phyloP scores from a whole-genome alignment of 2,113 vertebrate genomes.

The Callithrix jacchus region DNA sequence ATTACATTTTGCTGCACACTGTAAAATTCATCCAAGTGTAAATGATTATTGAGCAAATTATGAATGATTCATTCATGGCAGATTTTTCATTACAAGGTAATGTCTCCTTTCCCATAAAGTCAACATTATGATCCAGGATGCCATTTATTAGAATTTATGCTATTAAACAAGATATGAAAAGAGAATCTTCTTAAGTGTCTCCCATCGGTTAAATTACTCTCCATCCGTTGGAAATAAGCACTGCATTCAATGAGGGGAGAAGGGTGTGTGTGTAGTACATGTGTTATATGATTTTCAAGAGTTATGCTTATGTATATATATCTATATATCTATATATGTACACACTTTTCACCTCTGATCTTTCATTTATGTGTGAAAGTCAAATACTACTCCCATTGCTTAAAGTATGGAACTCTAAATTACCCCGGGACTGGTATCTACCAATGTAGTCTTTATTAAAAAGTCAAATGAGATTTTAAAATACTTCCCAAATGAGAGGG shows the following conservation, averaged over 20 bases:
- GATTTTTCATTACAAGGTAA: constrained; percentile 78
- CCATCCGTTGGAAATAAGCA: not conserved
- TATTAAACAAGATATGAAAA: constrained; percentile 61
- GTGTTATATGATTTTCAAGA: not conserved
- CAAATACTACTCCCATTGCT: not conserved
- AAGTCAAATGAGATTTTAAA: not conserved
- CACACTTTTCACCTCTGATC: not conserved
- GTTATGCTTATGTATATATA: fast-evolving
- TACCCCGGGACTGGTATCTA: not conserved
- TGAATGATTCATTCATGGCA: constrained; percentile 78
- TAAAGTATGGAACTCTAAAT: not conserved
- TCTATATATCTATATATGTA: fast-evolving
- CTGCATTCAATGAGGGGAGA: fast-evolving
- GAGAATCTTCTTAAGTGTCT: constrained; percentile 54
- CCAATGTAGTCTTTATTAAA: not conserved
- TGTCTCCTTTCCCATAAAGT: constrained; percentile 76
- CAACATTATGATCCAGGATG: constrained; percentile 74
- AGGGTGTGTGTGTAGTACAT: fast-evolving
- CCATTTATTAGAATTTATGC: constrained; percentile 72
- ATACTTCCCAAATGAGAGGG: not conserved
- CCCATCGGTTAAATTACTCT: not conserved
- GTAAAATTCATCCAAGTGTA: constrained; percentile 76
- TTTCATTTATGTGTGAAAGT: not conserved
- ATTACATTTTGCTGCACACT: constrained; percentile 77
- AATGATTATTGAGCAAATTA: constrained; percentile 80